Conservation (phyloP, 2,797 vertebrate species). For the Botia kubotai region DNA sequence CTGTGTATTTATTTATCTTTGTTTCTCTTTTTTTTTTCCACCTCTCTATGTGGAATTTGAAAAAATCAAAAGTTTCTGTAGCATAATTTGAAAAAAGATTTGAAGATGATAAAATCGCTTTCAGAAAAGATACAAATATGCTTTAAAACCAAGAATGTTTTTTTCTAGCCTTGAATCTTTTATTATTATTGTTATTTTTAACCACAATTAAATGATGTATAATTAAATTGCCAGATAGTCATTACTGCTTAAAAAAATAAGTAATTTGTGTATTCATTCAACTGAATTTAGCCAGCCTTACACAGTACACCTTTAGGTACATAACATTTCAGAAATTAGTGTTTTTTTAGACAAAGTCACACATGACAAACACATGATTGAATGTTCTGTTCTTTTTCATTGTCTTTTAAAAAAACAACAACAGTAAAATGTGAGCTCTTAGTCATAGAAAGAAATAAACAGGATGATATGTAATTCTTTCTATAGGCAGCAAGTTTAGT, state of each 20-base stretch:
- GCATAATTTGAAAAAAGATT: conserved; percentile 9
- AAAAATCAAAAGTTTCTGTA: not conserved
- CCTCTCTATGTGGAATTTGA: not conserved
- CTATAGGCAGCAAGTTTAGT: not conserved
- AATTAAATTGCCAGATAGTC: conserved; percentile 6
- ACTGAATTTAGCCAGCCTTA: conserved; percentile 9
- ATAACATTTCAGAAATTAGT: not conserved
- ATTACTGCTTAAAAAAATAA: conserved; percentile 27
- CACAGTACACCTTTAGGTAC: conserved; percentile 31
- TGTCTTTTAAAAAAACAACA: not conserved
- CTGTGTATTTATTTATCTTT: not conserved
- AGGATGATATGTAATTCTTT: not conserved
- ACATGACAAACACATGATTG: not conserved
- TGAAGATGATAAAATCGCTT: not conserved
- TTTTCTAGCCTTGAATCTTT: not conserved
- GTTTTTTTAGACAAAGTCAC: not conserved
- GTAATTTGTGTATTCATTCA: conserved; percentile 37
- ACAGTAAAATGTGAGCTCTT: not conserved
- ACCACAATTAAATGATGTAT: conserved; percentile 16
- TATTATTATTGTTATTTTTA: not conserved
- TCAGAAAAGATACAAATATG: not conserved
- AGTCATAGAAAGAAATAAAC: not conserved
- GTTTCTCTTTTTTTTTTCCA: not conserved
- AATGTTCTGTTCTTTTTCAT: not conserved
- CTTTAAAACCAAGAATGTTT: conserved; percentile 1